These are phyloP conservation scores for Oryzias javanicus DNA, from an alignment of 2,113 vertebrate genomes.

Conservation along the genomic window DNA sequence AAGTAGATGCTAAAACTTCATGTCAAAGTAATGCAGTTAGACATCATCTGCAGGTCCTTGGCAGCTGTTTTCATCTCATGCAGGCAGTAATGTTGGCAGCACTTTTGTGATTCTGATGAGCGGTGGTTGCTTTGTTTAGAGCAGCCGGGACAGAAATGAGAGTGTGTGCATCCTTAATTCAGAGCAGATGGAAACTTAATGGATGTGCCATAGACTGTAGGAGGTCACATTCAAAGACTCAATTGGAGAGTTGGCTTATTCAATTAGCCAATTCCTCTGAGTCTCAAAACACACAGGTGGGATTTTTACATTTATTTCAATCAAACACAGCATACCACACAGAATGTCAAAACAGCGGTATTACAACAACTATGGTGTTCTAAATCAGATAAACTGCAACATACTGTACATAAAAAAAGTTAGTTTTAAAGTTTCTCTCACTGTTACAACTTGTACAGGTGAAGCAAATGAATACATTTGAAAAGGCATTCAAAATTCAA, in stretches of 20 bases:
- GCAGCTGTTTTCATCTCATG: conserved; percentile 49
- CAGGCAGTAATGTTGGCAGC: conserved; percentile 40
- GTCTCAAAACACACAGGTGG: conserved; percentile 52
- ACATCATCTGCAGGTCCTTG: conserved; percentile 44
- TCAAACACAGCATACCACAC: conserved; percentile 20
- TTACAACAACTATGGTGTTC: background rate
- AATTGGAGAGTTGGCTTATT: conserved; percentile 61
- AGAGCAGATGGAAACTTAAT: conserved; percentile 72
- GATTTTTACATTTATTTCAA: conserved; percentile 37
- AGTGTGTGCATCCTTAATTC: conserved; percentile 60
- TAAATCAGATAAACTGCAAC: conserved; percentile 2
- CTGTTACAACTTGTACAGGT: no score
- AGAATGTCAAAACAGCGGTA: background rate
- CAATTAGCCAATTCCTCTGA: conserved; percentile 59
- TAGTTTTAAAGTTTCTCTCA: no score
- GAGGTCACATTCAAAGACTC: conserved; percentile 68
- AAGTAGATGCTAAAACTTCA: conserved; percentile 15
- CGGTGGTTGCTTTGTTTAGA: conserved; percentile 58
- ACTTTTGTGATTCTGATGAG: conserved; percentile 54
- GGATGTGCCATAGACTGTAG: conserved; percentile 60
- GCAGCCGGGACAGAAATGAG: conserved; percentile 55
- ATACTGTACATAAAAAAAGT: background rate
- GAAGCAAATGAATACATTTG: no score
- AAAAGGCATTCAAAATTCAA: no score
- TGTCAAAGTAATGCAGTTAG: conserved; percentile 13